These are phyloP conservation scores for Polia nebulosa DNA, from an alignment of 2,888 invertebrate genomes.

Conservation along the genomic window DNA sequence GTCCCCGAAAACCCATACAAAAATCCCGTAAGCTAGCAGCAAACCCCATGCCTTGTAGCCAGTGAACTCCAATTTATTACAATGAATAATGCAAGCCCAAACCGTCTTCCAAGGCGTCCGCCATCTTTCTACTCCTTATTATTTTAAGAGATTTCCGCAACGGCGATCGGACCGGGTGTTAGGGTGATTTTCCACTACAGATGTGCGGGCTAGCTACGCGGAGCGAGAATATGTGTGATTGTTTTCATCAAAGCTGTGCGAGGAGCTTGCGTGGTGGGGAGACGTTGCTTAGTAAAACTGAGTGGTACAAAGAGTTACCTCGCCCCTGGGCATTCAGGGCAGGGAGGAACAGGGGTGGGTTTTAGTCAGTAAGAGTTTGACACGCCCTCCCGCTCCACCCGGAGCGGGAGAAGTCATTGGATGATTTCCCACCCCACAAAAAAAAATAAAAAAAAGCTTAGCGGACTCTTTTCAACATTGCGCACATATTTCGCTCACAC, in stretches of 20 bases:
- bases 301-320: no score
- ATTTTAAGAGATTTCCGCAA: slow-evolving; percentile 64
- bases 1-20: slow-evolving; percentile 45
- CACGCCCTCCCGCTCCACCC: no score
- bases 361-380: no score
- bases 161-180: slow-evolving; percentile 30
- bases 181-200: neutral
- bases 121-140: slow-evolving; percentile 60
- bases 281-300: no score
- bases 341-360: no score
- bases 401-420: no score
- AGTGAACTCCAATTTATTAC: slow-evolving; percentile 77
- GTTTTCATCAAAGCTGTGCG: neutral
- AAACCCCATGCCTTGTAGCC: slow-evolving; percentile 62
- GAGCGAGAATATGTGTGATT: neutral
- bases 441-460: no score
- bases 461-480: neutral
- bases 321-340: no score
- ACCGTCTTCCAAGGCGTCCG: slow-evolving; percentile 41
- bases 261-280: no score
- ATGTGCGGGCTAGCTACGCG: neutral
- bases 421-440: no score
- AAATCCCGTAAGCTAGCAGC: slow-evolving; percentile 57
- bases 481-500: neutral
- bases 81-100: slow-evolving; percentile 80